phyloP scores from a whole-genome alignment of 2,888 invertebrate species.

The Drosophila merina region DNA sequence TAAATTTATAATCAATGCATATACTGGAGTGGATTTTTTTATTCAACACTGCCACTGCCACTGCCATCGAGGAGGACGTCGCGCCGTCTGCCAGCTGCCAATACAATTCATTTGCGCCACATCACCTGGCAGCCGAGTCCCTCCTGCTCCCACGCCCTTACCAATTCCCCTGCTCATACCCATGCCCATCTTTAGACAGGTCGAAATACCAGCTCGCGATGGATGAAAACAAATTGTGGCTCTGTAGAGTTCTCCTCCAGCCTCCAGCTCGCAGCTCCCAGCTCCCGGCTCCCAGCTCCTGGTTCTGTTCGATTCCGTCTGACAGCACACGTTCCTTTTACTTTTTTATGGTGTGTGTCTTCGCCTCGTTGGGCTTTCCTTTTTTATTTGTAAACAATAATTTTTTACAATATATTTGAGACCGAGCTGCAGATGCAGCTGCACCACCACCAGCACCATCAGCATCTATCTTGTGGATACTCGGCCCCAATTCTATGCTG shows the following conservation, averaged over 20 bases:
- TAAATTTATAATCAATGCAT: conserved; percentile 69
- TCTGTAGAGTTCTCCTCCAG: conserved; percentile 24
- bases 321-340: conserved; percentile 46
- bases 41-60: conserved; percentile 18
- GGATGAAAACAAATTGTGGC: conserved; percentile 65
- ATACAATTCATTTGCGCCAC: conserved; percentile 76
- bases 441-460: conserved; percentile 35
- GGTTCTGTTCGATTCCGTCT: conserved; percentile 27
- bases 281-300: conserved; percentile 24
- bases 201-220: conserved; percentile 30
- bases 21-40: conserved; percentile 16
- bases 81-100: conserved; percentile 69
- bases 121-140: conserved; percentile 44
- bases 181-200: conserved; percentile 34
- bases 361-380: conserved; percentile 37
- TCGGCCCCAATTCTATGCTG: conserved; percentile 8
- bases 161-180: conserved; percentile 4
- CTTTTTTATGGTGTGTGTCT: conserved; percentile 45
- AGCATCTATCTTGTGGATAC: conserved; percentile 28
- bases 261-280: background rate
- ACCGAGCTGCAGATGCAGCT: conserved; percentile 42
- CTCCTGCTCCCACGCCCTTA: conserved; percentile 1
- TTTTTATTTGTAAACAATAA: conserved; percentile 72
- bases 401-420: conserved; percentile 56
- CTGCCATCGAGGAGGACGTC: conserved; percentile 29